Evolutionary conservation across 2,113 vertebrate species (phyloP).

Genomic region (Peromyscus leucopus): DNA sequence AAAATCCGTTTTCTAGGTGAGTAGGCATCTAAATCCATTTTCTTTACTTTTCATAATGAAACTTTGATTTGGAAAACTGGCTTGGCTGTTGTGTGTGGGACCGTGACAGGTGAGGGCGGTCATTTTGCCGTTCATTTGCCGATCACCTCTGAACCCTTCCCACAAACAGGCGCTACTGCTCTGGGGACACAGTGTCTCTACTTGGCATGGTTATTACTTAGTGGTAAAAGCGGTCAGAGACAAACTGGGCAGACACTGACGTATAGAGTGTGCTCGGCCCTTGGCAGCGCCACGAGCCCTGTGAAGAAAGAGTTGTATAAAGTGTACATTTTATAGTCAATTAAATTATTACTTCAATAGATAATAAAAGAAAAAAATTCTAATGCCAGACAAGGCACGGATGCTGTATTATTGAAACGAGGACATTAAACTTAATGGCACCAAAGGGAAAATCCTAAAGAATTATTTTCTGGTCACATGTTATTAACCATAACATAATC

Average conservation of each 20-base stretch:
- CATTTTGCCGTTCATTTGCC: background rate
- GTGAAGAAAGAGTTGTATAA: constrained; percentile 2
- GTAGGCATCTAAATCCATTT: background rate
- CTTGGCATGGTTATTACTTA: background rate
- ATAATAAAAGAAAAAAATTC: constrained; percentile 60
- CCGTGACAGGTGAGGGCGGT: background rate
- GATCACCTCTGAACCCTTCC: background rate
- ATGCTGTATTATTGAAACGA: constrained; percentile 68
- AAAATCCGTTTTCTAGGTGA: background rate
- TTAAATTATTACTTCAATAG: constrained; percentile 62
- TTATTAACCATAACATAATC: constrained; percentile 77
- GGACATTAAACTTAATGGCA: constrained; percentile 72
- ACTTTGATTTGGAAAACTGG: background rate
- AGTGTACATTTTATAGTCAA: constrained; percentile 57
- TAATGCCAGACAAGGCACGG: constrained; percentile 15
- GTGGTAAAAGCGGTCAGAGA: background rate
- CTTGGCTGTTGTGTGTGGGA: background rate
- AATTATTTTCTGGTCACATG: constrained; percentile 75
- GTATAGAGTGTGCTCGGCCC: background rate
- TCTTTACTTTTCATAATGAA: background rate
- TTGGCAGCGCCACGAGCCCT: background rate
- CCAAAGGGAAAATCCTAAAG: constrained; percentile 71
- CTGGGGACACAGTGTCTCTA: background rate
- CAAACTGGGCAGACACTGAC: background rate
- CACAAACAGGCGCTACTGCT: background rate